Conservation (phyloP, 2,113 vertebrate genomes). For the Tetrax tetrax region DNA sequence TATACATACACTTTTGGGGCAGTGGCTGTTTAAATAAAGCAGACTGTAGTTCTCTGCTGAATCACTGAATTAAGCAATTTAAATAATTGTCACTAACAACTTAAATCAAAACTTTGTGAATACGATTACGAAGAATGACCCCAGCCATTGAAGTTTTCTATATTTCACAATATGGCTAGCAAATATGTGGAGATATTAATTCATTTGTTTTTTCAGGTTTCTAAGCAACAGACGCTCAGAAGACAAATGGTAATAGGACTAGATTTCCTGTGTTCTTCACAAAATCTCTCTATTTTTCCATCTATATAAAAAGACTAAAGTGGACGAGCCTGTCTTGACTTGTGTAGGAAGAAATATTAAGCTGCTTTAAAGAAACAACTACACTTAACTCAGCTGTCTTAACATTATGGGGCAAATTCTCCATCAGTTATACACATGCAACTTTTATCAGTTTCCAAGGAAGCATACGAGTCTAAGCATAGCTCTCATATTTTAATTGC, state of each 20-base stretch:
- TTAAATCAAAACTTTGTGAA: neutral
- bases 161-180: neutral
- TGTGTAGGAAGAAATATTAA: neutral
- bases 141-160: neutral
- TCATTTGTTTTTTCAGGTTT: neutral
- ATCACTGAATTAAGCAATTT: neutral
- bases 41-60: neutral
- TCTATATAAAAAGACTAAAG: neutral
- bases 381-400: neutral
- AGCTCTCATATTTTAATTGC: slow-evolving; percentile 11
- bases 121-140: neutral
- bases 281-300: neutral
- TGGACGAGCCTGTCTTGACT: neutral
- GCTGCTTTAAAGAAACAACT: neutral
- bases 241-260: neutral
- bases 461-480: slow-evolving; percentile 23
- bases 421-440: neutral
- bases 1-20: neutral
- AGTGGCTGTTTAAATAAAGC: neutral
- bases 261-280: neutral
- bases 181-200: neutral
- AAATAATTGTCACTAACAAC: neutral
- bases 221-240: neutral
- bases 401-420: neutral
- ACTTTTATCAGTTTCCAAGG: slow-evolving; percentile 31